Evolutionary conservation across 2,888 invertebrate species (phyloP).

Genomic region (Osedax frankpressi): DNA sequence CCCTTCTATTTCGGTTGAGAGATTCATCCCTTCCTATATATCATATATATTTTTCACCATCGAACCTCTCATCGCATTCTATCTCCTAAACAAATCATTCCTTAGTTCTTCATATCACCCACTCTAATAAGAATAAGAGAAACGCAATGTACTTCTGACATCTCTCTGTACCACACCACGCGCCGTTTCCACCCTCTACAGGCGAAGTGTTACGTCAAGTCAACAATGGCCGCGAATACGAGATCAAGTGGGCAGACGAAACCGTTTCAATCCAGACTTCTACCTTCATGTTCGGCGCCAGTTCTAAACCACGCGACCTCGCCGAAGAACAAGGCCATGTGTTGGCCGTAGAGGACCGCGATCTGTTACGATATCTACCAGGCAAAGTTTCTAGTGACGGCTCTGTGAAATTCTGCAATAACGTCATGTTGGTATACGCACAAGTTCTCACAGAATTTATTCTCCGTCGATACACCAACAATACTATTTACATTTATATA

Average conservation of each 20-base stretch:
- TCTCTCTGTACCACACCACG: neutral
- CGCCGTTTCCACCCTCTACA: too few species aligned
- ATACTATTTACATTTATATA: too few species aligned
- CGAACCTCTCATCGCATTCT: too few species aligned
- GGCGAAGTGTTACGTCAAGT: slow-evolving; percentile 33
- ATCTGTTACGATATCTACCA: slow-evolving; percentile 31
- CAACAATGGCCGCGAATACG: slow-evolving; percentile 34
- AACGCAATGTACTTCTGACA: neutral
- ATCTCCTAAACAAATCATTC: too few species aligned
- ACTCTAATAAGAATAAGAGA: too few species aligned
- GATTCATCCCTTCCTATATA: too few species aligned
- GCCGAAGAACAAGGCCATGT: slow-evolving; percentile 29
- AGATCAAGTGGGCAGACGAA: slow-evolving; percentile 36
- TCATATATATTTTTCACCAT: too few species aligned
- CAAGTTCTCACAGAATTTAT: too few species aligned
- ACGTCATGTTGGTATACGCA: neutral
- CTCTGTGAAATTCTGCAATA: neutral
- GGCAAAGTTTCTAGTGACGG: slow-evolving; percentile 28
- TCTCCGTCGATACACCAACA: too few species aligned
- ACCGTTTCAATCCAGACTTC: slow-evolving; percentile 31
- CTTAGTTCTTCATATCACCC: too few species aligned
- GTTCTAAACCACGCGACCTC: slow-evolving; percentile 17
- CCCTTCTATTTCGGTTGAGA: too few species aligned
- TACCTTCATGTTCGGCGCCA: slow-evolving; percentile 36
- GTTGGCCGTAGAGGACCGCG: slow-evolving; percentile 30